Conservation (phyloP, 1,140 invertebrate genomes). For the Ephestia elutella region DNA sequence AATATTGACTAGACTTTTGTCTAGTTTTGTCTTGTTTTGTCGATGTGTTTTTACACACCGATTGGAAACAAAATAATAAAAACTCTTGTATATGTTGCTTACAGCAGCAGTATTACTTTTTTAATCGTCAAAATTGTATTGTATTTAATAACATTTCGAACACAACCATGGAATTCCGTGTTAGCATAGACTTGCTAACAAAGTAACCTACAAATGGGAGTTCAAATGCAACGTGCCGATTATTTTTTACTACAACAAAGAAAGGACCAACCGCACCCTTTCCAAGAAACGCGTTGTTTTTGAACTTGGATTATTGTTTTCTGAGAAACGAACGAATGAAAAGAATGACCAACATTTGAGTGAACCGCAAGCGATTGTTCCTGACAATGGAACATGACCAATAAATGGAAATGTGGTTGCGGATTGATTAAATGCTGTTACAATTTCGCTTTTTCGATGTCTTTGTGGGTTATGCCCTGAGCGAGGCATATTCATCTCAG, state of each 20-base stretch:
- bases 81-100: too few species aligned
- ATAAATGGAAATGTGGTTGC: neutral
- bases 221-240: neutral
- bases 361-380: conserved; percentile 15
- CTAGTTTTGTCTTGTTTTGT: too few species aligned
- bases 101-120: too few species aligned
- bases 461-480: neutral
- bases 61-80: too few species aligned
- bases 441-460: neutral
- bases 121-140: too few species aligned
- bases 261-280: conserved; percentile 7
- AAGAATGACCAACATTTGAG: conserved; percentile 12
- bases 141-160: too few species aligned
- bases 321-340: conserved; percentile 11
- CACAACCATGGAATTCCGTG: neutral
- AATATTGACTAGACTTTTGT: too few species aligned
- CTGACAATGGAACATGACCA: conserved; percentile 1
- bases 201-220: neutral
- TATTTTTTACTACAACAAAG: conserved; percentile 5
- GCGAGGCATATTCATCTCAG: too few species aligned
- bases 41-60: too few species aligned
- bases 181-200: neutral
- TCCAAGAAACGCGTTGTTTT: conserved; percentile 12
- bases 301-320: conserved; percentile 16
- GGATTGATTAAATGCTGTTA: neutral